A percentile compares a stretch with the other conserved stretches of the same genome.
Conservation (phyloP, 1,140 invertebrate species). For the Anastatus disparis region DNA sequence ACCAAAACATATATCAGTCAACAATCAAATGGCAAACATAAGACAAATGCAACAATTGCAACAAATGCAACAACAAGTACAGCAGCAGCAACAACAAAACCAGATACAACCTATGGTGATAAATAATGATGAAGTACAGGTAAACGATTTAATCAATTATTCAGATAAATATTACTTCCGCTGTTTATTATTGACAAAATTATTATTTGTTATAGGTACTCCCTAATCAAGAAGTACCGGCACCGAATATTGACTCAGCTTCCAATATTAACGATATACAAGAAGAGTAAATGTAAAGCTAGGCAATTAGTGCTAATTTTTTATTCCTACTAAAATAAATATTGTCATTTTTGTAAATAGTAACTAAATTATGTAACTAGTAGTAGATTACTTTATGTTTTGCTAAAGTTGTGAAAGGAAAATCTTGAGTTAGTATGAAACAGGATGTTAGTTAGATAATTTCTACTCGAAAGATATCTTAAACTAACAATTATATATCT, state of each 20-base stretch:
- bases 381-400: slow-evolving; percentile 31
- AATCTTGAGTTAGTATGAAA: slow-evolving; percentile 33
- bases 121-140: slow-evolving; percentile 26
- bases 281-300: slow-evolving; percentile 35
- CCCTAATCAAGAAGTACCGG: not conserved
- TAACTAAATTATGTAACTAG: slow-evolving; percentile 40
- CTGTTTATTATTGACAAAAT: not conserved
- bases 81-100: too few relatives aligned
- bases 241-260: slow-evolving; percentile 15
- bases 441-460: slow-evolving; percentile 11
- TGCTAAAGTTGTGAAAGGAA: slow-evolving; percentile 17
- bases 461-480: slow-evolving; percentile 15
- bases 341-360: slow-evolving; percentile 38
- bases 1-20: slow-evolving; percentile 32
- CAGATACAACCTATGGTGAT: not conserved
- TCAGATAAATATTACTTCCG: not conserved
- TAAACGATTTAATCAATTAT: not conserved
- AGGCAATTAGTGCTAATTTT: slow-evolving; percentile 29
- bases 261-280: slow-evolving; percentile 34
- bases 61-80: not conserved
- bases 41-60: slow-evolving; percentile 3
- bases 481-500: not conserved
- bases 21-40: slow-evolving; percentile 22
- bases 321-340: slow-evolving; percentile 41
- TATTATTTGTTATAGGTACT: slow-evolving; percentile 25